Evolutionary conservation across 1,140 invertebrate species (phyloP), one percentile per base, ranked within the genome.

Genomic region (Carposina sasakii): DNA sequence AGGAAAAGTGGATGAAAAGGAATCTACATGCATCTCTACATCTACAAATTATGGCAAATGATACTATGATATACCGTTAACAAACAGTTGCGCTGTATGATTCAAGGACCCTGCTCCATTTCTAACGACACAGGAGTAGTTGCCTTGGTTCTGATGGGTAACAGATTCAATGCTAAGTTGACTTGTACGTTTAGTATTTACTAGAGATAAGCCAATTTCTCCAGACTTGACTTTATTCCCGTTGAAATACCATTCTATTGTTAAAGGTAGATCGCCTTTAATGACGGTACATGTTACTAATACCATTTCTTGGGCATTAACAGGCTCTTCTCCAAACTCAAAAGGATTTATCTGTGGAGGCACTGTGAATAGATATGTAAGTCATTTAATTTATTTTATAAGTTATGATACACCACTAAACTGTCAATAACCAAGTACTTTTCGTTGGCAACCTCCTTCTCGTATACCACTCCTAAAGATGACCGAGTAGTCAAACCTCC

Each of bases 141-240:
- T 90, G 46, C 93, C 93, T 64, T 88, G 88, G 71, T 94, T 91
- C 55, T 87, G 85, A 52, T 89, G 89, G 34, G 85, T 86, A 31
- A 92, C 89, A 15, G 88, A 88, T 57, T 92, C 90, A 41, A 94
- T 92, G 40, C 86, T 90, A 44, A 94, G 85, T 45, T 91, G 87
- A 62, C 89, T 92, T 17, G 88, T 72, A 57, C 88, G 83, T 87
- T 93, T 88, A 66, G 91, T 81, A 50, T 85, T 87, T 85, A 85
- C 61, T 61, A 93, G 65, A 57, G 83, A 76, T 76, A 96, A 68
- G 64, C 92, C 89, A 70, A 71, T 66, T 57, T 85, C 54, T 52
- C 75, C 82, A 39, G 78, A 60, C 43, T 61, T 73, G 15, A 90
- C 65, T 49, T 72, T 65, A 37, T 84, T 68, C 45, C 83, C 85